Percentiles rank a stretch among this genome's conserved stretches.
Conservation (phyloP, 2,888 invertebrate genomes). For the Lochmaea capreae region DNA sequence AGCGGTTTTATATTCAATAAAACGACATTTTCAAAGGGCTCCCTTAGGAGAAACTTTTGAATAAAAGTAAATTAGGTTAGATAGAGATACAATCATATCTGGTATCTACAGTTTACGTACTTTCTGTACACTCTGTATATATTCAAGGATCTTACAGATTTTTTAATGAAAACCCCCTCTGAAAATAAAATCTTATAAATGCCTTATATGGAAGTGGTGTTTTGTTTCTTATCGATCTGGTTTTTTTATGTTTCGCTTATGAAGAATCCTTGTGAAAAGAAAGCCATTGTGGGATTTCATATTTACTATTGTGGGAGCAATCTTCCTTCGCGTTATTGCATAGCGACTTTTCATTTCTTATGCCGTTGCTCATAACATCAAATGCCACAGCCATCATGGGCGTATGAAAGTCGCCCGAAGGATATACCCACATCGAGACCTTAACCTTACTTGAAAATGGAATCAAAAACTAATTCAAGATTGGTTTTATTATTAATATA, state of each 20-base stretch:
- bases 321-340: constrained; percentile 52
- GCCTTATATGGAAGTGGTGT: constrained; percentile 35
- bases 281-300: constrained; percentile 52
- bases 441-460: not conserved
- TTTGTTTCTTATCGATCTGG: constrained; percentile 36
- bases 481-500: too few species aligned
- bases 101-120: too few species aligned
- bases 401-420: not conserved
- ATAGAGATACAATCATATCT: too few species aligned
- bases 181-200: constrained; percentile 32
- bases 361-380: constrained; percentile 43
- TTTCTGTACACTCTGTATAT: too few species aligned
- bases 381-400: constrained; percentile 34
- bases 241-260: constrained; percentile 42
- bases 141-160: too few species aligned
- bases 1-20: too few species aligned
- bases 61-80: too few species aligned
- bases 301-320: constrained; percentile 56
- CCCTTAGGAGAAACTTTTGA: too few species aligned
- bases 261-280: constrained; percentile 49
- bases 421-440: not conserved
- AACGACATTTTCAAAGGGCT: too few species aligned
- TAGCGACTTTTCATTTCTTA: constrained; percentile 45
- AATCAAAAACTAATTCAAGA: too few species aligned
- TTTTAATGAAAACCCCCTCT: not conserved